phyloP scores from a whole-genome alignment of 1,140 invertebrate genomes.

The Rhysida immarginata region DNA sequence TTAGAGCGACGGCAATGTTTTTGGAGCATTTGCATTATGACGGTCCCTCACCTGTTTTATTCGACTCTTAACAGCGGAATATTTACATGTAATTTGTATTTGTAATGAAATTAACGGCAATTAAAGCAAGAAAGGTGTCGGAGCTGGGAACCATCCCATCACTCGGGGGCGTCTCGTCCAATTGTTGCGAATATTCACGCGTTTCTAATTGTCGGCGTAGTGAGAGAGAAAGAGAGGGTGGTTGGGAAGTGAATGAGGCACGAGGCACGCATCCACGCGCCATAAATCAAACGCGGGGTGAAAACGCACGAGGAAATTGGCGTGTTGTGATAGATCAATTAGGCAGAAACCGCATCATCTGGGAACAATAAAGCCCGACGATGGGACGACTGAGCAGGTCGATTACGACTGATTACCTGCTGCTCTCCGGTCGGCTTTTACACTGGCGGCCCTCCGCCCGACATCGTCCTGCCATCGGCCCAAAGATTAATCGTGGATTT shows the following conservation, averaged over 20 bases:
- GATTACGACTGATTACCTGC: slow-evolving; percentile 5
- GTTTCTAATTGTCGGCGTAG: too few relatives aligned
- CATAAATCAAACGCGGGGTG: background rate
- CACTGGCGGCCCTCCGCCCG: background rate
- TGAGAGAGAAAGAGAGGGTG: background rate
- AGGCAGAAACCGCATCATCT: slow-evolving; percentile 2
- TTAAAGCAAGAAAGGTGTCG: background rate
- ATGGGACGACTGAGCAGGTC: slow-evolving; percentile 1
- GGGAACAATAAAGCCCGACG: slow-evolving; percentile 1
- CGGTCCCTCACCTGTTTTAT: too few relatives aligned
- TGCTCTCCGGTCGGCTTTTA: background rate
- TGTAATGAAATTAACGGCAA: slow-evolving; percentile 1
- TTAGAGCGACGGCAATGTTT: too few relatives aligned
- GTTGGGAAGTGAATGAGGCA: background rate
- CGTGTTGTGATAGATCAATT: slow-evolving; percentile 8
- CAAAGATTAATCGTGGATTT: slow-evolving; percentile 7
- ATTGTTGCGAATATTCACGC: background rate
- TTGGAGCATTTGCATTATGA: too few relatives aligned
- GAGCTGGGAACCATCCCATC: background rate
- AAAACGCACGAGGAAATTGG: background rate
- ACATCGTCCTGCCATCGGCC: background rate
- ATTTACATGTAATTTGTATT: slow-evolving; percentile 7
- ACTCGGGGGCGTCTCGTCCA: background rate
- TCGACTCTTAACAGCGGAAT: too few relatives aligned
- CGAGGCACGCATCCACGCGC: background rate